Conservation (phyloP, 2,888 invertebrate species). For the Galerucella pusilla region DNA sequence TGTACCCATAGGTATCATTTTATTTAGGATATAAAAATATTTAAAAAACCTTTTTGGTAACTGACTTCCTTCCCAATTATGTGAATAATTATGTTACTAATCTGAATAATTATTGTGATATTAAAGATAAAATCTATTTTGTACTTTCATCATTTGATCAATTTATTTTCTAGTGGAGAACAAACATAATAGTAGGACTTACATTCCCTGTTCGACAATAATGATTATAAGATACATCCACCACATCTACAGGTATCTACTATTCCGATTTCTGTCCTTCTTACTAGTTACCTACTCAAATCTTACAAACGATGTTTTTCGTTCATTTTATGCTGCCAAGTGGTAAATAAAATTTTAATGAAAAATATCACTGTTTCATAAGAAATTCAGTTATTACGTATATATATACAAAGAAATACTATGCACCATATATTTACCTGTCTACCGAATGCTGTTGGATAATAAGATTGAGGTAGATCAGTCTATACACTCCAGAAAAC, state of each 20-base stretch:
- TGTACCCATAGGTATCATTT: background rate
- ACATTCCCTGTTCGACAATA: background rate
- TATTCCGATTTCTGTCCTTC: slow-evolving; percentile 17
- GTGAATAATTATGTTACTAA: background rate
- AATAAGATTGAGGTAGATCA: slow-evolving; percentile 44
- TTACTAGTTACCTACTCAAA: background rate
- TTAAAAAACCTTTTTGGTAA: background rate
- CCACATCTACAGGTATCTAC: slow-evolving; percentile 30
- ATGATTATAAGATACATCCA: slow-evolving; percentile 5
- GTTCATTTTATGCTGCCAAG: background rate
- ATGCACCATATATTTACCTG: slow-evolving; percentile 38
- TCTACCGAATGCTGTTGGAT: slow-evolving; percentile 20
- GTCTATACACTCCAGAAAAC: slow-evolving; percentile 38
- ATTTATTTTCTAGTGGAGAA: too few relatives aligned
- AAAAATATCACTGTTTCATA: background rate
- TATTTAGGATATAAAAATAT: background rate
- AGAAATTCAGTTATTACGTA: slow-evolving; percentile 2
- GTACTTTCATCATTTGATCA: background rate
- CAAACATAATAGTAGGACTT: background rate
- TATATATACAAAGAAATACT: slow-evolving; percentile 9
- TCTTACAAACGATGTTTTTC: background rate
- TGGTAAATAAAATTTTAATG: background rate
- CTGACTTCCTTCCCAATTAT: background rate
- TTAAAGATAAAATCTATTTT: background rate
- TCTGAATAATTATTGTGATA: background rate